Conservation (phyloP, 2,888 invertebrate species). For the Lasioglossum pauxillum region DNA sequence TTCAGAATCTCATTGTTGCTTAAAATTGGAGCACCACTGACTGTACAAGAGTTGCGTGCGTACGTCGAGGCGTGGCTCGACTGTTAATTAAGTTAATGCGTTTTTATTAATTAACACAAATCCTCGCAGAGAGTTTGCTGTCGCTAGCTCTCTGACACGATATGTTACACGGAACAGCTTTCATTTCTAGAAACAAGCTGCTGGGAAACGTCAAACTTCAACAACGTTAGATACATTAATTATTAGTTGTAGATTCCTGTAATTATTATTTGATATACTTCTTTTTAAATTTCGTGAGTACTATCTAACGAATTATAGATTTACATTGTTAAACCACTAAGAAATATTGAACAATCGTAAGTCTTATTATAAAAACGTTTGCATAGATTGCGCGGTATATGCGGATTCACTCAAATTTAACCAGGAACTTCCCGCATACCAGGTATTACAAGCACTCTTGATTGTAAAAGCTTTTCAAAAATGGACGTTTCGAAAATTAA, state of each 20-base stretch:
- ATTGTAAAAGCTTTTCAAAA: background rate
- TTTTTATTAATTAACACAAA: constrained; percentile 40
- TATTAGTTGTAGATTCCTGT: background rate
- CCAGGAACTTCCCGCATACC: background rate
- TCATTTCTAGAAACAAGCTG: background rate
- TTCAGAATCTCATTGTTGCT: background rate
- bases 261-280: background rate
- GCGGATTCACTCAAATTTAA: background rate
- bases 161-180: too few species aligned
- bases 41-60: constrained; percentile 25
- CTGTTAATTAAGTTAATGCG: constrained; percentile 47
- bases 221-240: background rate
- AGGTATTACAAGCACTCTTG: background rate
- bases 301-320: too few species aligned
- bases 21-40: background rate
- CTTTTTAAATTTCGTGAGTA: too few species aligned
- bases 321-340: too few species aligned
- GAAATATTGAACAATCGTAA: too few species aligned
- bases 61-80: constrained; percentile 37
- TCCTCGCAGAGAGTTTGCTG: background rate
- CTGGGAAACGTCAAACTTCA: background rate
- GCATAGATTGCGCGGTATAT: too few species aligned
- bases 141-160: background rate
- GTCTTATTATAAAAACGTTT: too few species aligned
- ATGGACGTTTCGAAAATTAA: background rate